phyloP scores from a whole-genome alignment of 2,113 vertebrate species.

The Cranoglanis bouderius region DNA sequence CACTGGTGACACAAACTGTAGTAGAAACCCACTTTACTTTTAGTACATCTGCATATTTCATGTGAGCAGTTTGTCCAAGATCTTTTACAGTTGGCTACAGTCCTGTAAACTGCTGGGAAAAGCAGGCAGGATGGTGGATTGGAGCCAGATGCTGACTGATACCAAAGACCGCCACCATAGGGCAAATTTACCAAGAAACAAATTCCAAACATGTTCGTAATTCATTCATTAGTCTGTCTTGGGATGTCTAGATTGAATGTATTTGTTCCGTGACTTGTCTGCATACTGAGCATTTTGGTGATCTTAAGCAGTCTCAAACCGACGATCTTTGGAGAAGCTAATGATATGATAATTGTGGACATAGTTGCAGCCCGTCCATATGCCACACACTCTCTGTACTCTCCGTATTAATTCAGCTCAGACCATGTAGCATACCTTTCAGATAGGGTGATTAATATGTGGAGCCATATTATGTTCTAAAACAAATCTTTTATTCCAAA shows the following conservation, averaged over 20 bases:
- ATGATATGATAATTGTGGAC: conserved; percentile 27
- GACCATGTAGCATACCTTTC: not conserved
- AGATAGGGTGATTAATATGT: not conserved
- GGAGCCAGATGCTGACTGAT: conserved; percentile 38
- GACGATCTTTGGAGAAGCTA: conserved; percentile 4
- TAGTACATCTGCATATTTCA: conserved; percentile 29
- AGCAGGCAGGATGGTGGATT: conserved; percentile 24
- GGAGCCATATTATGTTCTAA: not conserved
- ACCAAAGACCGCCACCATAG: conserved; percentile 16
- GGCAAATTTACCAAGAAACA: conserved; percentile 31
- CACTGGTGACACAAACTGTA: not conserved
- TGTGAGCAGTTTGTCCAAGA: conserved; percentile 30
- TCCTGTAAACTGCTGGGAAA: conserved; percentile 21
- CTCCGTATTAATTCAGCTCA: conserved; percentile 1
- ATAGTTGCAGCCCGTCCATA: conserved; percentile 16
- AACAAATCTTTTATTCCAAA: not conserved
- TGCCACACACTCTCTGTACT: conserved; percentile 9
- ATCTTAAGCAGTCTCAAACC: conserved; percentile 23
- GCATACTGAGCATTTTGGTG: not conserved
- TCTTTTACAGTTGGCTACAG: conserved; percentile 36
- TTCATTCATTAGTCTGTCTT: conserved; percentile 19
- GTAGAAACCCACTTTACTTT: conserved; percentile 26
- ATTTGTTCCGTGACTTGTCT: not conserved
- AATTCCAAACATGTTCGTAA: conserved; percentile 18
- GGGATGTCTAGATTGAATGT: not conserved